phyloP scores from a whole-genome alignment of 2,113 vertebrate genomes.

The Caranx melampygus region DNA sequence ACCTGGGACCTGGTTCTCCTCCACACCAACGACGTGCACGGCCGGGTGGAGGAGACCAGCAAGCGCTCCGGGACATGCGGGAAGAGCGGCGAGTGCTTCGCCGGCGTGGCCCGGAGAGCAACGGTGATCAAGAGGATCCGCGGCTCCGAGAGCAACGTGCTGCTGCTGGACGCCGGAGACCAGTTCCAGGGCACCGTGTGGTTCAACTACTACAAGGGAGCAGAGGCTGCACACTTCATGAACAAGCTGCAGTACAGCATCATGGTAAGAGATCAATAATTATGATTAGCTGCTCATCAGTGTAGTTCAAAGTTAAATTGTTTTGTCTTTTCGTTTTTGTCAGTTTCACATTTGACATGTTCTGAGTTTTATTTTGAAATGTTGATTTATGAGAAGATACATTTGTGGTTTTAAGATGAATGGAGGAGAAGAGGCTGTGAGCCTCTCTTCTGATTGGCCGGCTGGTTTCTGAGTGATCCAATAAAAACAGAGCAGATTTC shows the following conservation, averaged over 20 bases:
- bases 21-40: conserved; percentile 96
- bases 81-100: conserved; percentile 79
- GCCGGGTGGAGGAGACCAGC: conserved; percentile 88
- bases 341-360: no score
- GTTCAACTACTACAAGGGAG: conserved; percentile 91
- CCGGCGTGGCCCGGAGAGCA: conserved; percentile 87
- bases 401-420: no score
- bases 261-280: conserved; percentile 78
- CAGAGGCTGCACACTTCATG: conserved; percentile 91
- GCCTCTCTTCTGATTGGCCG: no score
- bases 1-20: conserved; percentile 87
- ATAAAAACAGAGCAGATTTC: no score
- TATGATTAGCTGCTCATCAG: no score
- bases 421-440: no score
- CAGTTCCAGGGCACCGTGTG: conserved; percentile 95
- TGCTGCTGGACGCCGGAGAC: conserved; percentile 94
- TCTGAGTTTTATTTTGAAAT: no score
- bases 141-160: conserved; percentile 78
- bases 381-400: no score
- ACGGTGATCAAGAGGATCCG: conserved; percentile 80
- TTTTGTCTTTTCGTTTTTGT: no score
- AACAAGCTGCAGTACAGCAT: conserved; percentile 89
- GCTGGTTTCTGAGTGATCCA: no score
- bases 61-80: conserved; percentile 81
- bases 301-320: no score